Conservation (phyloP, 2,113 vertebrate genomes). For the Rattus rattus region DNA sequence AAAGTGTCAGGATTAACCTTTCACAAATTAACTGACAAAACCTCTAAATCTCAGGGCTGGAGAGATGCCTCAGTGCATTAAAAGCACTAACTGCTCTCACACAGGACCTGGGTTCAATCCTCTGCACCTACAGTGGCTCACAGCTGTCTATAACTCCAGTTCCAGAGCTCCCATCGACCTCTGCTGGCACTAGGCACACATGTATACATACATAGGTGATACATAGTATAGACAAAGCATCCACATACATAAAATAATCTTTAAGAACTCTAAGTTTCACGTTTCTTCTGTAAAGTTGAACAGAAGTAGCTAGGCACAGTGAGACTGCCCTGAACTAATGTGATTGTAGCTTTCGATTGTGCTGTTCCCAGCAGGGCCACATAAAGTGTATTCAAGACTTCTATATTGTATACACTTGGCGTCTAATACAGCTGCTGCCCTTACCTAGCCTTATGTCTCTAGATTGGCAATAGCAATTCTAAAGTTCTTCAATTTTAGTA, state of each 20-base stretch:
- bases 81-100: neutral
- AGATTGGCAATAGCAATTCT: neutral
- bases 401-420: slow-evolving; percentile 3
- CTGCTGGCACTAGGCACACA: neutral
- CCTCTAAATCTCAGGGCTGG: neutral
- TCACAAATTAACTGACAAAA: slow-evolving; percentile 1
- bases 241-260: neutral
- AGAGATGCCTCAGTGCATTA: neutral
- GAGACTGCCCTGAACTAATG: slow-evolving; percentile 8
- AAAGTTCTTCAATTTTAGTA: slow-evolving; percentile 56
- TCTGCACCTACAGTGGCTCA: neutral
- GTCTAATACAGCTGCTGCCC: neutral
- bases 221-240: neutral
- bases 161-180: neutral
- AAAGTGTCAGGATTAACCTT: neutral
- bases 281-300: neutral
- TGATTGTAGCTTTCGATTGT: neutral
- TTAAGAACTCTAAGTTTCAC: neutral
- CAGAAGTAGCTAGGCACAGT: neutral
- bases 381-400: neutral
- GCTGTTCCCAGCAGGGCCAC: neutral
- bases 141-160: neutral
- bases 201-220: too few species aligned
- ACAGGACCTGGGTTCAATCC: neutral
- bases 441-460: neutral